A percentile compares a stretch with the other conserved stretches of the same genome.
These are phyloP conservation scores for Mamestra configurata DNA, from an alignment of 1,140 invertebrate species.

Conservation along the genomic window DNA sequence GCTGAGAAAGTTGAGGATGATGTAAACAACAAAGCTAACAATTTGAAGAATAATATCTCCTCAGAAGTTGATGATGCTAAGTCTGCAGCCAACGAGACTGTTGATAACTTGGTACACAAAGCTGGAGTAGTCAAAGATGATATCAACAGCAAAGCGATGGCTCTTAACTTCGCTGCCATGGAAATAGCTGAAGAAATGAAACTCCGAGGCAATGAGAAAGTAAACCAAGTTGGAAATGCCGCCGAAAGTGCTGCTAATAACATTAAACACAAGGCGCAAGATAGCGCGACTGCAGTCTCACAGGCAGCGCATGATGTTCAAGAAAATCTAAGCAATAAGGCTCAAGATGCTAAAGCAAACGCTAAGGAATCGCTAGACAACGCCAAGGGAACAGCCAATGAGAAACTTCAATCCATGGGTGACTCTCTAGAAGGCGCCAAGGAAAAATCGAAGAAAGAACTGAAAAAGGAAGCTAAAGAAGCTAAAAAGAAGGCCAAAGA, in stretches of 20 bases:
- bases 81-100: constrained; percentile 63
- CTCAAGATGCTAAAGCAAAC: constrained; percentile 58
- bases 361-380: constrained; percentile 64
- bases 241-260: constrained; percentile 60
- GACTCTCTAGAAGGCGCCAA: constrained; percentile 66
- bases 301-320: constrained; percentile 61
- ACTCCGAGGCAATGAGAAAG: constrained; percentile 63
- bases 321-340: constrained; percentile 63
- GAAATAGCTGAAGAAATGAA: constrained; percentile 77
- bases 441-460: constrained; percentile 67
- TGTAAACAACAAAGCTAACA: constrained; percentile 60
- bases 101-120: constrained; percentile 62
- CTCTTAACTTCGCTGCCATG: constrained; percentile 75
- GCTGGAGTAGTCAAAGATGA: constrained; percentile 65
- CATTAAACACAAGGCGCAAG: constrained; percentile 60
- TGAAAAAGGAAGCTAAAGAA: constrained; percentile 67
- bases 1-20: constrained; percentile 58
- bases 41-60: constrained; percentile 63
- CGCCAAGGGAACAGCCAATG: constrained; percentile 61
- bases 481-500: constrained; percentile 81
- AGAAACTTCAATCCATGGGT: constrained; percentile 59
- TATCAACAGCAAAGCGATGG: constrained; percentile 69
- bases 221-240: constrained; percentile 58
- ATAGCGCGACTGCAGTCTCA: constrained; percentile 57
- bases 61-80: constrained; percentile 70